These are phyloP conservation scores for Pyrocoelia pectoralis DNA, from an alignment of 2,888 invertebrate species.

Conservation along the genomic window DNA sequence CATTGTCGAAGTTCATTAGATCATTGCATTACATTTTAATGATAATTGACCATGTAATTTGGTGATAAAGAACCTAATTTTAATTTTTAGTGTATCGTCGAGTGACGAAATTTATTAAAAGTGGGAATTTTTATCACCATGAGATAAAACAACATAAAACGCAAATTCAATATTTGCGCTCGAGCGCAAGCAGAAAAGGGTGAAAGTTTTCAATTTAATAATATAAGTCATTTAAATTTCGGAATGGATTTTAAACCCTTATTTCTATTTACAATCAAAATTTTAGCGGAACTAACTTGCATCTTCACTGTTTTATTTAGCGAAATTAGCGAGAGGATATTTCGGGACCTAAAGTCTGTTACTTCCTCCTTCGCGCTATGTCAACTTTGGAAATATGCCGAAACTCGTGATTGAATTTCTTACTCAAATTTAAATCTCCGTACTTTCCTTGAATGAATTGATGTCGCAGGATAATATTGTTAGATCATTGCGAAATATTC, in stretches of 20 bases:
- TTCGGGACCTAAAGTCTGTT: constrained; percentile 29
- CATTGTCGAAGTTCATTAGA: too few relatives aligned
- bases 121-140: neutral
- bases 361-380: constrained; percentile 24
- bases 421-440: neutral
- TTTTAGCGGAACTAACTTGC: constrained; percentile 31
- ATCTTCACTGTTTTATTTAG: constrained; percentile 36
- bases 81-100: too few relatives aligned
- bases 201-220: constrained; percentile 17
- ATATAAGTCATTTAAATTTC: constrained; percentile 26
- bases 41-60: too few relatives aligned
- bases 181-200: neutral
- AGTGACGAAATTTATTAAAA: constrained; percentile 11
- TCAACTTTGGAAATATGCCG: constrained; percentile 18
- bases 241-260: constrained; percentile 32
- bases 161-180: neutral
- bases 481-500: too few relatives aligned
- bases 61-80: too few relatives aligned
- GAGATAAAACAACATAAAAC: neutral
- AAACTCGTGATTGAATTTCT: constrained; percentile 6
- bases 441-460: neutral
- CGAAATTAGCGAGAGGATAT: constrained; percentile 33
- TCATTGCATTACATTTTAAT: too few relatives aligned
- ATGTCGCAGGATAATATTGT: too few relatives aligned
- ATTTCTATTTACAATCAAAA: constrained; percentile 40